Percentiles rank a stretch among this genome's conserved stretches.
Conservation (phyloP, 2,797 vertebrate genomes). For the Sarcophilus harrisii region DNA sequence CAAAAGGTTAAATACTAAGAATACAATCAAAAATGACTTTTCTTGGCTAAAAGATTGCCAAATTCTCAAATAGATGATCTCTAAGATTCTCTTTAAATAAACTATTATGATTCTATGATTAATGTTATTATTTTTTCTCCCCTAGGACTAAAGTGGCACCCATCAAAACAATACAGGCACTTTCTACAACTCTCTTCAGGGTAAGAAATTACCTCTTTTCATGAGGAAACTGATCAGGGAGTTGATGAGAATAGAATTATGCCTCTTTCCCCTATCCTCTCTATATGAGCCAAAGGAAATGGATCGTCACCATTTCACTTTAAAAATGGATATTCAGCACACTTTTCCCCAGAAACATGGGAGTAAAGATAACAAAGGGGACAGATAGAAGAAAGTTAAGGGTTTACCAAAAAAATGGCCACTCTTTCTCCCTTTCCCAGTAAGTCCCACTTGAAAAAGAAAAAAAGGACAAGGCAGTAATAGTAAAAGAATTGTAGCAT, state of each 20-base stretch:
- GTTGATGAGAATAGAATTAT: not conserved
- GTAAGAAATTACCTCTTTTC: not conserved
- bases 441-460: constrained; percentile 52
- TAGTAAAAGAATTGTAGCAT: constrained; percentile 2
- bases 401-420: constrained; percentile 44
- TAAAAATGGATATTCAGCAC: not conserved
- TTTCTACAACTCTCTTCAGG: constrained; percentile 15
- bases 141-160: not conserved
- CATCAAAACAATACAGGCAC: constrained; percentile 4
- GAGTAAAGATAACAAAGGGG: constrained; percentile 23
- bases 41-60: not conserved
- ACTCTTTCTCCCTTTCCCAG: constrained; percentile 16
- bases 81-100: not conserved
- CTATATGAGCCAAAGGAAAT: not conserved
- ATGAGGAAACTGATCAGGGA: not conserved
- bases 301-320: not conserved
- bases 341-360: constrained; percentile 3
- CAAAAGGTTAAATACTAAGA: not conserved
- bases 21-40: not conserved
- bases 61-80: not conserved
- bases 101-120: not conserved
- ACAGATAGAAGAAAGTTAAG: constrained; percentile 28
- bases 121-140: not conserved
- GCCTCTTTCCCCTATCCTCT: not conserved
- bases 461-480: constrained; percentile 60